Evolutionary conservation across 2,113 vertebrate genomes (phyloP).

Genomic region (Psettodes erumei): DNA sequence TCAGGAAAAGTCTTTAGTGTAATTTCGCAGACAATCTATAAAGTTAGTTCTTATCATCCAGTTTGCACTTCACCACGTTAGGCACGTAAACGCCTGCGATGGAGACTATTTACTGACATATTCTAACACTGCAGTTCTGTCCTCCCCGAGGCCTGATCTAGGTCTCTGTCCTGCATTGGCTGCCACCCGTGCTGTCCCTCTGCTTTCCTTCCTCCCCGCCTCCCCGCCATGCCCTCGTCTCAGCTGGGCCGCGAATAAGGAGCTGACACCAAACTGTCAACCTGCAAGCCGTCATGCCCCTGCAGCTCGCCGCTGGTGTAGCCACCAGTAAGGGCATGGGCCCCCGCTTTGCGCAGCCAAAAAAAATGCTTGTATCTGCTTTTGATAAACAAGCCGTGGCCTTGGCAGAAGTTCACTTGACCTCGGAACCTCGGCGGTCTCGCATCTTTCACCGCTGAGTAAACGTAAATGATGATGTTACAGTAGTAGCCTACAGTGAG

Average conservation of each 20-base stretch:
- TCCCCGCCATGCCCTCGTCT: conserved; percentile 61
- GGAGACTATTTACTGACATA: conserved; percentile 20
- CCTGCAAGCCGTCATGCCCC: conserved; percentile 73
- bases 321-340: conserved; percentile 49
- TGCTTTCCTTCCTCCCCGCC: conserved; percentile 12
- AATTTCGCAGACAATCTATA: background rate
- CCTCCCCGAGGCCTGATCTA: conserved; percentile 41
- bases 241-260: conserved; percentile 76
- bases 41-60: conserved; percentile 28
- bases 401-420: conserved; percentile 44
- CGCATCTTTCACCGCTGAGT: conserved; percentile 19
- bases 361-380: conserved; percentile 51
- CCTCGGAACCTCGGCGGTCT: conserved; percentile 1
- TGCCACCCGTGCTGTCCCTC: conserved; percentile 48
- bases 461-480: conserved; percentile 28
- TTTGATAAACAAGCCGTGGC: conserved; percentile 60
- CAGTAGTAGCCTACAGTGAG: conserved; percentile 22
- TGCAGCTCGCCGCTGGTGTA: conserved; percentile 59
- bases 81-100: background rate
- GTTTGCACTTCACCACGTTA: conserved; percentile 3
- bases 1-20: too few species aligned
- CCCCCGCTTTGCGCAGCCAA: conserved; percentile 4
- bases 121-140: conserved; percentile 27
- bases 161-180: conserved; percentile 48
- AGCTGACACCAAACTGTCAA: conserved; percentile 86